These are phyloP conservation scores for Falcunculus frontatus DNA, from an alignment of 2,113 vertebrate species.

Conservation along the genomic window DNA sequence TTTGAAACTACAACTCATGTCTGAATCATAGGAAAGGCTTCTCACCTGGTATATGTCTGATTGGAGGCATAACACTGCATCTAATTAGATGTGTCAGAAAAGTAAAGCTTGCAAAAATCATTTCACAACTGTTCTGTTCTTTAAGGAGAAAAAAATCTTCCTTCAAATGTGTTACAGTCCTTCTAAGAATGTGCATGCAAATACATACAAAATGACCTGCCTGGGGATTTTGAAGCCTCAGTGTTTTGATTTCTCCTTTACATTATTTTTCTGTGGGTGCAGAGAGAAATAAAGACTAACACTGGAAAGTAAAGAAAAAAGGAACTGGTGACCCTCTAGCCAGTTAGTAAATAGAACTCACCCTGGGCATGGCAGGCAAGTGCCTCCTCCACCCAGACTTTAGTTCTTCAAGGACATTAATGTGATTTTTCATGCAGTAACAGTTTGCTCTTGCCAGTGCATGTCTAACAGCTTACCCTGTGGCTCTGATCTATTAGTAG, in stretches of 20 bases:
- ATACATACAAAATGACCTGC: background rate
- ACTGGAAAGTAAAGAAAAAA: background rate
- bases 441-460: constrained; percentile 22
- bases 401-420: constrained; percentile 7
- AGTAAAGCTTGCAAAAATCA: constrained; percentile 1
- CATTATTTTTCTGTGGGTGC: background rate
- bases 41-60: background rate
- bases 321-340: background rate
- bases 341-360: background rate
- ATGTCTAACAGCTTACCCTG: constrained; percentile 19
- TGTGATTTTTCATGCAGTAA: constrained; percentile 32
- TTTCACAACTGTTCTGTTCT: background rate
- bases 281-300: background rate
- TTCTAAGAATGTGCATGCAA: background rate
- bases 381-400: background rate
- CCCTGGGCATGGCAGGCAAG: background rate
- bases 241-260: background rate
- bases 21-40: background rate
- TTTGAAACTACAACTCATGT: background rate
- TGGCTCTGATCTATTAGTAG: constrained; percentile 30
- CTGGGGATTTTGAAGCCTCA: background rate
- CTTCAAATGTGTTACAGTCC: background rate
- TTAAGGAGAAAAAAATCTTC: background rate
- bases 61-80: background rate
- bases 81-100: constrained; percentile 12